Base-by-base conservation (phyloP, 1,140 invertebrate species). In the Drosophila fuyamai region DNA sequence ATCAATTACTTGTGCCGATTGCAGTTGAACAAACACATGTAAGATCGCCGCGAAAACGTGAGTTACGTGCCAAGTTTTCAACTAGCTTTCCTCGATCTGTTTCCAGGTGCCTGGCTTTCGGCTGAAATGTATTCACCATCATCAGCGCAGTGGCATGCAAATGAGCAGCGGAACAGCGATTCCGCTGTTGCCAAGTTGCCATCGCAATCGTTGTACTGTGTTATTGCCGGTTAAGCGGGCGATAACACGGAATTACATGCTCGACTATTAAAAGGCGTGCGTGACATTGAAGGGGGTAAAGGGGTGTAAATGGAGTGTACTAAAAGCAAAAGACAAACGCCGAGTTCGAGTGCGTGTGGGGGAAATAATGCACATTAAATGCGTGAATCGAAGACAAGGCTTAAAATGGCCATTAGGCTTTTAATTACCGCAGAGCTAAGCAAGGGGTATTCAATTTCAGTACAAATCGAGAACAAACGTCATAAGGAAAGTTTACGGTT, bases 21-120 rank as follows among this genome's bases (percentile, higher is more conserved):
- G 55, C 82, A 86, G 74, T 73, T 84, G 56, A 62, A 58, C 38
- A 76, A 76, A 76, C 54, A 43, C 8, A 43, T 23, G 27, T 5
- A 35, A 59, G 80, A 80, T 67, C 74, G 60, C 47, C 66, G 14
- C 59, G 40, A 43, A 84, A 83, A 72, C 76, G 72, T 70, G 55
- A 58, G 56, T 70, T 82, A 79, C 82, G 82, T 86, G 82, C 78
- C 68, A 81, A 81, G 74, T 78, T 70, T 70, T 60, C 14, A 58
- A 41, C 58, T 59, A 27, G 43, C 54, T 56, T 43, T 65, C 48
- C 40, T 62, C 65, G 67, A 43, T 62, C 67, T 75, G 78, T 71
- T 75, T 71, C 82, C 82, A 86, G 70, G 63, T 67, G 79, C 51
- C 38, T 38, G 13, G 18, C 12, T 36, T 16, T 27, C 18, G 10